Evolutionary conservation across 2,113 vertebrate genomes (phyloP).

Genomic region (Zosterops pallidus): DNA sequence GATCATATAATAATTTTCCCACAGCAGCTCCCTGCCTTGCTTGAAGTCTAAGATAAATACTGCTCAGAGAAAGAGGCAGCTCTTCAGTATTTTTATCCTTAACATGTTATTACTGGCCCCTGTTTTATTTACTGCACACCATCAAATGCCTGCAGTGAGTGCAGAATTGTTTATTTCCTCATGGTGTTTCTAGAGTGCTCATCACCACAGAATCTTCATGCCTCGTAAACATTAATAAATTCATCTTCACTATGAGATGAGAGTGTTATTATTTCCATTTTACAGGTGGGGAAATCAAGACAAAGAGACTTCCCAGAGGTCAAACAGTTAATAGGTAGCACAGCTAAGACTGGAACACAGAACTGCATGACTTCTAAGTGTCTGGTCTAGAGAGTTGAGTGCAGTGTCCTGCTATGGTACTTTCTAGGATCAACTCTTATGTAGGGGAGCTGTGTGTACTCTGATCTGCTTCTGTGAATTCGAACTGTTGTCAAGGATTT

Average conservation of each 20-base stretch:
- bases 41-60: slow-evolving; percentile 47
- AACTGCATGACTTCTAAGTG: slow-evolving; percentile 5
- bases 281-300: slow-evolving; percentile 67
- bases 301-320: slow-evolving; percentile 63
- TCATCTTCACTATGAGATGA: slow-evolving; percentile 63
- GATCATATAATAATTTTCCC: slow-evolving; percentile 14
- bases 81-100: slow-evolving; percentile 56
- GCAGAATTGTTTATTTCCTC: slow-evolving; percentile 67
- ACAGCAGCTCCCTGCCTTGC: background rate
- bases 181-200: slow-evolving; percentile 64
- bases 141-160: slow-evolving; percentile 68
- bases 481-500: background rate
- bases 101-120: slow-evolving; percentile 28
- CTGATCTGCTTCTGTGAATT: background rate
- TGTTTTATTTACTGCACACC: slow-evolving; percentile 66
- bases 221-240: slow-evolving; percentile 71
- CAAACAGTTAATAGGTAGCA: slow-evolving; percentile 51
- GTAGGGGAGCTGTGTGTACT: background rate
- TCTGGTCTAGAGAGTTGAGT: background rate
- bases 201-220: slow-evolving; percentile 68
- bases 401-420: background rate
- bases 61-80: slow-evolving; percentile 27
- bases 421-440: background rate
- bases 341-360: slow-evolving; percentile 34
- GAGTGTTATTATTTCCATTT: slow-evolving; percentile 63